A percentile compares a stretch with the other conserved stretches of the same genome.
phyloP scores from a whole-genome alignment of 2,888 invertebrate species.

The Hypomecis punctinalis region DNA sequence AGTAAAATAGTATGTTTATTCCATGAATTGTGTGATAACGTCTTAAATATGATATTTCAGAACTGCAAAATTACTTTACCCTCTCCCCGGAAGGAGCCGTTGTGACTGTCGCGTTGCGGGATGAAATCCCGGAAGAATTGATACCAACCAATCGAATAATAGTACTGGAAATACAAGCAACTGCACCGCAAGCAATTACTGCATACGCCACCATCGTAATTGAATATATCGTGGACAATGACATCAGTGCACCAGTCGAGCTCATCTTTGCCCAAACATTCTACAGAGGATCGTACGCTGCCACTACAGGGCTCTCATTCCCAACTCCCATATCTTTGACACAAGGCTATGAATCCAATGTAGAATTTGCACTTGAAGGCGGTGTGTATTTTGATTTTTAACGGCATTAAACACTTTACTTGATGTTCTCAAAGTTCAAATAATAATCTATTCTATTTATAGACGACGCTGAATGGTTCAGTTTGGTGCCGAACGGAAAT shows the following conservation, averaged over 20 bases:
- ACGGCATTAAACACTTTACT: too few relatives aligned
- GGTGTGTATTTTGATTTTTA: slow-evolving; percentile 38
- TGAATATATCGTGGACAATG: slow-evolving; percentile 16
- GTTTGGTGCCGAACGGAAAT: too few relatives aligned
- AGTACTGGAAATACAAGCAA: slow-evolving; percentile 32
- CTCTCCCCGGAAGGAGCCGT: slow-evolving; percentile 13
- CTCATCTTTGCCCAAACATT: slow-evolving; percentile 46
- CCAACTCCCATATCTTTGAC: slow-evolving; percentile 40
- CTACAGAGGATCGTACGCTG: slow-evolving; percentile 49
- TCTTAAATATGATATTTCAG: slow-evolving; percentile 1
- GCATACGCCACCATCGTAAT: slow-evolving; percentile 32
- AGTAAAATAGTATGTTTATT: too few relatives aligned
- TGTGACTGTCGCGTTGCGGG: slow-evolving; percentile 30
- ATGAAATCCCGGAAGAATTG: slow-evolving; percentile 42
- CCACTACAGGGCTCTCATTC: slow-evolving; percentile 39
- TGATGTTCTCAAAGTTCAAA: too few relatives aligned
- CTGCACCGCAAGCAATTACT: slow-evolving; percentile 24
- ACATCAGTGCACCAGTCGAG: slow-evolving; percentile 35
- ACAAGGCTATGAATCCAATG: slow-evolving; percentile 46
- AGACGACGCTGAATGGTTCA: too few relatives aligned
- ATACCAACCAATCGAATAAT: slow-evolving; percentile 41
- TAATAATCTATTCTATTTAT: neutral
- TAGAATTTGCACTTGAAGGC: slow-evolving; percentile 51
- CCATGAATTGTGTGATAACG: too few relatives aligned
- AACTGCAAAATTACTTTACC: slow-evolving; percentile 19